Base-by-base conservation (phyloP, 1,140 invertebrate species). In the Xylocopa sonorina region DNA sequence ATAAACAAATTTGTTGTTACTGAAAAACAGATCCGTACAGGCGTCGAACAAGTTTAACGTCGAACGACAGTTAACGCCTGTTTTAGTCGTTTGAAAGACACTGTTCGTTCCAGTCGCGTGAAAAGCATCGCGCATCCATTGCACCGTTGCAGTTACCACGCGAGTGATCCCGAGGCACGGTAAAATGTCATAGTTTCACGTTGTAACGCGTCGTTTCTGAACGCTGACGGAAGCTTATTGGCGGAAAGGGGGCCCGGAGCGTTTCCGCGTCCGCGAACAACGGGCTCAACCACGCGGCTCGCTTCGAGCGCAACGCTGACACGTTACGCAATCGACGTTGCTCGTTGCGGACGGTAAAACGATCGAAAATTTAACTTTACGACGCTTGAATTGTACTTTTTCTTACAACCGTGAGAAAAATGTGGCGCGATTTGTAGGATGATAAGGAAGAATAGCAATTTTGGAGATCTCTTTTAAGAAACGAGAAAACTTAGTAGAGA, bases 311-410 rank as follows among this genome's bases (percentile, higher is more conserved):
- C 41, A 41, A 62, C 46, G 18, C 41, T 21, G 14, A 41, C n/a
- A 18, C 46, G 24, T 85, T 81, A 48, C 78, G 38, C 68, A 85
- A 85, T 24, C 41, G 34, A 14, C 24, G 60, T 27, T 1, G 66
- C 41, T 5, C 58, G 67, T 77, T 78, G 81, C 82, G 43, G n/a
- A 24, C 81, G 63, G 77, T 67, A 43, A 32, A 60, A 21, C 21
- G n/a, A 66, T 34, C 50, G 34, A 24, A n/a, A n/a, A n/a, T 7
- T 43, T 51, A 66, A 69, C 72, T 51, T 74, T n/a, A n/a, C n/a
- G n/a, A n/a, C n/a, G n/a, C n/a, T n/a, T n/a, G n/a, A n/a, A n/a
- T n/a, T n/a, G n/a, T n/a, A n/a, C n/a, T n/a, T n/a, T n/a, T n/a
- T n/a, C n/a, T n/a, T n/a, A n/a, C n/a, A n/a, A n/a, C n/a, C n/a